A percentile compares a stretch with the other conserved stretches of the same genome.
Evolutionary conservation across 2,113 vertebrate species (phyloP).

Genomic region (Probosciger aterrimus): DNA sequence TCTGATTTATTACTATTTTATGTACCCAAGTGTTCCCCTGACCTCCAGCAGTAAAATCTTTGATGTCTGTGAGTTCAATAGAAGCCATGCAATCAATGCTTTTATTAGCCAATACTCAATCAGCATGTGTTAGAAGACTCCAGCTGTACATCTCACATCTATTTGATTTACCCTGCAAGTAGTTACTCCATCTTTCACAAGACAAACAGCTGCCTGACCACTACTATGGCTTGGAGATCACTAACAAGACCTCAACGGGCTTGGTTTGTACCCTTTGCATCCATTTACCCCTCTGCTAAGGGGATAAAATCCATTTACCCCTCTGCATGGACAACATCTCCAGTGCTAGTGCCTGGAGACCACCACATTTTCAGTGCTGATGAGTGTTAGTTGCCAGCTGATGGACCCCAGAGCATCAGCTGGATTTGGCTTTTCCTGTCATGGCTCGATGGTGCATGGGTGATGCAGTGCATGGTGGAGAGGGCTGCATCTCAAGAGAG

Average conservation of each 20-base stretch:
- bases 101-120: neutral
- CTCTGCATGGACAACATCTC: neutral
- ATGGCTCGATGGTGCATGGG: accelerated
- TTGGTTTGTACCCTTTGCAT: neutral
- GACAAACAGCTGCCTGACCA: neutral
- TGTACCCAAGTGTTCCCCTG: neutral
- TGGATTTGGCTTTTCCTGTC: neutral
- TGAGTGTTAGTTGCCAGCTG: neutral
- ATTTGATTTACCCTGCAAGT: neutral
- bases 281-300: neutral
- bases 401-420: neutral
- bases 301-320: neutral
- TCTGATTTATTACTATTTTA: conserved; percentile 1
- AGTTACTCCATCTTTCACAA: neutral
- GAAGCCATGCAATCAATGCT: neutral
- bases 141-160: neutral
- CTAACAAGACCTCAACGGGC: neutral
- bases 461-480: accelerated
- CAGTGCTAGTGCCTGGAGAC: neutral
- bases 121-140: neutral
- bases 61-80: neutral
- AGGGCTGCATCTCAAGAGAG: neutral
- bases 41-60: conserved; percentile 10
- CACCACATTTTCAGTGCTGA: neutral
- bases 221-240: neutral